Percentiles rank a stretch among this genome's conserved stretches.
Evolutionary conservation across 1,140 invertebrate genomes (phyloP).

Genomic region (Acromyrmex echinatior): DNA sequence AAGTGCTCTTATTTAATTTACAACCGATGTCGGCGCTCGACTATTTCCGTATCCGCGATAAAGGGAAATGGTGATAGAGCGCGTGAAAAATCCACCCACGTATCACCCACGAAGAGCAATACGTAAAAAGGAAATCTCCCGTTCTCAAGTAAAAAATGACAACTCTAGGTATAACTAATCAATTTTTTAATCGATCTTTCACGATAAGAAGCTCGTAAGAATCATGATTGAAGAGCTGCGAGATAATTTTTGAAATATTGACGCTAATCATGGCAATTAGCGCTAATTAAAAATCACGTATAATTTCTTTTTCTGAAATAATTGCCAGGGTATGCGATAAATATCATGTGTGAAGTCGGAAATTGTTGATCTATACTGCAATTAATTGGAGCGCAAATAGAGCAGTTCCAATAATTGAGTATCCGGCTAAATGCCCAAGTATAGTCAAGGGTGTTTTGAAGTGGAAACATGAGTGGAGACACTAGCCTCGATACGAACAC

Average conservation of each 20-base stretch:
- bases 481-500: not conserved
- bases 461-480: slow-evolving; percentile 9
- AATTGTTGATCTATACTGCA: not conserved
- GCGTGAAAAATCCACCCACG: not conserved
- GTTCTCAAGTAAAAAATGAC: not conserved
- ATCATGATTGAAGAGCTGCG: not conserved
- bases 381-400: slow-evolving; percentile 18
- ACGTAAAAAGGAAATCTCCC: not conserved
- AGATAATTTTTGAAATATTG: not conserved
- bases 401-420: slow-evolving; percentile 46
- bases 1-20: slow-evolving; percentile 67
- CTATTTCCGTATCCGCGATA: slow-evolving; percentile 19
- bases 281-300: not conserved
- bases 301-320: not conserved
- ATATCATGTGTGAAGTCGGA: not conserved
- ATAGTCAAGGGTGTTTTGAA: slow-evolving; percentile 39
- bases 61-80: not conserved
- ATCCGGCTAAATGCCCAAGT: slow-evolving; percentile 3
- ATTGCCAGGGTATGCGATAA: not conserved
- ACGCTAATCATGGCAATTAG: not conserved
- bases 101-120: not conserved
- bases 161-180: not conserved
- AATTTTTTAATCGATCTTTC: not conserved
- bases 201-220: not conserved
- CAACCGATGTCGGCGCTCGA: slow-evolving; percentile 29